A percentile compares a stretch with the other conserved stretches of the same genome.
Conservation (phyloP, 2,113 vertebrate genomes). For the Tonatia bakeri region DNA sequence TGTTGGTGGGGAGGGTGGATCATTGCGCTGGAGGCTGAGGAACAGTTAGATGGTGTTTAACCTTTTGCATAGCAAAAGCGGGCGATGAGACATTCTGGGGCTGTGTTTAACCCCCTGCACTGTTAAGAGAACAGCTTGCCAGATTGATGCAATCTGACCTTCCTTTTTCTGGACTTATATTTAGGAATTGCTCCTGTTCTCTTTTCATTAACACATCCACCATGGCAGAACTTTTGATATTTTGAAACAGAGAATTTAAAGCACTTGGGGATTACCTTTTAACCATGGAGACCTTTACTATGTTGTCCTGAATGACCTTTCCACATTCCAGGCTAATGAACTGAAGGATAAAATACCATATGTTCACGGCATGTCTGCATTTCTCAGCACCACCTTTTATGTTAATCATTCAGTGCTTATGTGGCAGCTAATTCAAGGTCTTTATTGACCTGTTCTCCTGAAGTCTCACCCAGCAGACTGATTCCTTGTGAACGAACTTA, state of each 20-base stretch:
- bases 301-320: neutral
- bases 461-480: neutral
- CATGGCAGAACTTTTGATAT: neutral
- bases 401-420: neutral
- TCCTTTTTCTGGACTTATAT: neutral
- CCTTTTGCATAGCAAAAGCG: neutral
- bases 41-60: rapidly evolving
- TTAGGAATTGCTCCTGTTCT: neutral
- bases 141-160: neutral
- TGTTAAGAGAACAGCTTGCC: neutral
- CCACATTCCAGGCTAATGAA: neutral
- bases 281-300: neutral
- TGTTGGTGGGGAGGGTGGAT: rapidly evolving
- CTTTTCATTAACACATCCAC: neutral
- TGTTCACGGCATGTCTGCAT: neutral
- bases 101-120: rapidly evolving
- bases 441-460: neutral
- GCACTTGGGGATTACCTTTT: neutral
- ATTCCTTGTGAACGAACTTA: neutral
- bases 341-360: neutral
- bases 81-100: rapidly evolving
- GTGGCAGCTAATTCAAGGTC: neutral
- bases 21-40: neutral
- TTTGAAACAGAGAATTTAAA: neutral
- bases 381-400: rapidly evolving